Evolutionary conservation across 2,888 invertebrate species (phyloP), one percentile per base, ranked within the genome.

Genomic region (Nomada ruficornis): DNA sequence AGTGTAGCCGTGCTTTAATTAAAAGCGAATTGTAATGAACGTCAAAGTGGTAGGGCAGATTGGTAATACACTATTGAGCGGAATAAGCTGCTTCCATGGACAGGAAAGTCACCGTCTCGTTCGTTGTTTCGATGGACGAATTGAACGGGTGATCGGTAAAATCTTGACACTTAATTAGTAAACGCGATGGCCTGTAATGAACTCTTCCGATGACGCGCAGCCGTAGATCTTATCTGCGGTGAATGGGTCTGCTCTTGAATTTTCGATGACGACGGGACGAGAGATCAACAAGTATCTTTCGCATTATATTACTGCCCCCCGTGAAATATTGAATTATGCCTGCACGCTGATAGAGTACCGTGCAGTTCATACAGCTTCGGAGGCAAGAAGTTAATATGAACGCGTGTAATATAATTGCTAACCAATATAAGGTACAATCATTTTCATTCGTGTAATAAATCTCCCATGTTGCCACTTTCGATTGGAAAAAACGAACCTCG

Each of bases 71-170:
- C 78, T 63, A 65, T 74, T 69, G 65, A 82, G 62, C 77, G 68
- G 84, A 76, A 67, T 57, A 83, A 65, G 36, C 52, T 52, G 23
- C 29, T 69, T 20, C 26, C 52, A 76, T 80, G 81, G 83, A 76
- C 83, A 86, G 83, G 87, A 77, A 67, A 62, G 60, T 79, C 68
- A 67, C 50, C 81, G 82, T 69, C 82, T 74, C 88, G 89, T 88
- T 86, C 82, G 78, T 85, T 86, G 87, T 87, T 88, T 82, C 83
- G 84, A 86, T 82, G 84, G 76, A 81, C 72, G 83, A 74, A 83
- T 87, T 81, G 67, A 55, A 23, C 23, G 55, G n/a, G 52, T 18
- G 64, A 70, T 70, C 64, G 55, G 70, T 80, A 44, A 54, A 70
- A 77, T 77, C 69, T 69, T 77, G 70, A 63, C 79, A 64, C 70